Conservation (phyloP, 2,888 invertebrate genomes). For the Rhopalosiphum nymphaeae region DNA sequence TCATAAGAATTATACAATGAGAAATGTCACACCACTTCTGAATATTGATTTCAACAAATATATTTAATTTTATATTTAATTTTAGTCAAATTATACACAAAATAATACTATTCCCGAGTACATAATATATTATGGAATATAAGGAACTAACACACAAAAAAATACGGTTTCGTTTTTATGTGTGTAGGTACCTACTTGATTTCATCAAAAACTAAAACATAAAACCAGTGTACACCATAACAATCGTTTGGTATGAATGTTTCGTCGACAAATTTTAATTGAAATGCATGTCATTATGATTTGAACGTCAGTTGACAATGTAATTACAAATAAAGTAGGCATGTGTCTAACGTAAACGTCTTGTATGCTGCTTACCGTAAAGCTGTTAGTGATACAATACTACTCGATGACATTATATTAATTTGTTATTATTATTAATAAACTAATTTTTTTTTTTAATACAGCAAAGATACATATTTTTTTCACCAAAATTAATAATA, state of each 20-base stretch:
- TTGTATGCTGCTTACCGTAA: too few relatives aligned
- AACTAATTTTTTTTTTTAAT: too few relatives aligned
- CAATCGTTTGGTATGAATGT: too few relatives aligned
- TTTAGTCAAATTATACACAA: background rate
- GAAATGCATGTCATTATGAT: too few relatives aligned
- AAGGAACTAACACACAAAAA: background rate
- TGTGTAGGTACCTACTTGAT: background rate
- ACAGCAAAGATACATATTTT: too few relatives aligned
- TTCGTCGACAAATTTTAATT: background rate
- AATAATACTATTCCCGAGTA: background rate
- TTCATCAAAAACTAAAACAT: background rate
- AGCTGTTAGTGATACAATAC: too few relatives aligned
- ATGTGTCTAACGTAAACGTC: too few relatives aligned
- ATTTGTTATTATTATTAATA: too few relatives aligned
- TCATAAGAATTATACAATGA: background rate
- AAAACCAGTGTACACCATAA: background rate
- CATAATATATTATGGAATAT: background rate
- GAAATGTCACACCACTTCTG: background rate
- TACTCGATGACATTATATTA: too few relatives aligned
- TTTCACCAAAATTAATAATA: too few relatives aligned
- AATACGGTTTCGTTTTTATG: background rate
- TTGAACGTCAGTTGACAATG: too few relatives aligned
- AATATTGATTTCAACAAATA: background rate
- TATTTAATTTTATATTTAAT: background rate
- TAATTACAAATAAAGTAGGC: too few relatives aligned